phyloP scores from a whole-genome alignment of 2,113 vertebrate species.

The Upupa epops region DNA sequence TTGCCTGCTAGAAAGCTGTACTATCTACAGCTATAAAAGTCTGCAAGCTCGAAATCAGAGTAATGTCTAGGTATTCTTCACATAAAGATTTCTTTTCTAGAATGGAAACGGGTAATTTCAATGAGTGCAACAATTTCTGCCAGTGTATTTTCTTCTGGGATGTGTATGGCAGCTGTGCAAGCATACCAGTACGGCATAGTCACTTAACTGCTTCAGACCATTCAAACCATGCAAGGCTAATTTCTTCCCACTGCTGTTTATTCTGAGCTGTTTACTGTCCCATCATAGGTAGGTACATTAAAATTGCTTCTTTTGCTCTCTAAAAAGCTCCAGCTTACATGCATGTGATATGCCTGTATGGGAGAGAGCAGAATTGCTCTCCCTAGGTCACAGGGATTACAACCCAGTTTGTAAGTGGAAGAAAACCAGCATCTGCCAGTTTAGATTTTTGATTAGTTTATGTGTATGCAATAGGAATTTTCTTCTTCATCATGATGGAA shows the following conservation, averaged over 20 bases:
- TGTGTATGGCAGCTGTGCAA: accelerated
- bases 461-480: neutral
- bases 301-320: neutral
- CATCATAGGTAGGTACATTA: neutral
- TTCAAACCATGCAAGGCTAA: neutral
- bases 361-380: neutral
- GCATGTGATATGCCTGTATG: neutral
- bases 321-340: neutral
- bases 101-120: neutral
- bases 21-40: neutral
- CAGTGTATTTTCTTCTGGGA: neutral
- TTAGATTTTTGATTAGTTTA: neutral
- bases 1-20: neutral
- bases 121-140: neutral
- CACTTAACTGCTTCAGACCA: neutral
- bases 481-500: neutral
- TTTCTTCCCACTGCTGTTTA: neutral
- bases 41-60: neutral
- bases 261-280: neutral
- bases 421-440: neutral
- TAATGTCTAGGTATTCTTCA: neutral
- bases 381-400: neutral
- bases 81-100: neutral
- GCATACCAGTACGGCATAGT: neutral
- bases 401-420: neutral